A percentile compares a stretch with the other conserved stretches of the same genome.
Evolutionary conservation across 2,888 invertebrate genomes (phyloP).

Genomic region (Biston betularia): DNA sequence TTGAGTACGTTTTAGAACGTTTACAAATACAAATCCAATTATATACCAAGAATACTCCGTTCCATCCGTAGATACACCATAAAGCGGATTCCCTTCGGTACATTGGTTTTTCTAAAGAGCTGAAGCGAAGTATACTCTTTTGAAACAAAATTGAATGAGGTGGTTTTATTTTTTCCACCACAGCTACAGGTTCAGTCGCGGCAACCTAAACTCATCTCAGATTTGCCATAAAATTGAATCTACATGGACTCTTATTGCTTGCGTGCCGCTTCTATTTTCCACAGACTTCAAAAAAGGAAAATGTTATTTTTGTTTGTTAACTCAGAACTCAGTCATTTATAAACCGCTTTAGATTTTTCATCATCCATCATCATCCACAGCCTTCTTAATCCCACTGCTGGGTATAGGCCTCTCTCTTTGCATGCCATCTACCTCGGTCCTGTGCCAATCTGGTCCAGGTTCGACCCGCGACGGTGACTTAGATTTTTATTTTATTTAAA

Average conservation of each 20-base stretch:
- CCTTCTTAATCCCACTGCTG: too few relatives aligned
- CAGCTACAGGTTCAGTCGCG: slow-evolving; percentile 28
- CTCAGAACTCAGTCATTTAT: too few relatives aligned
- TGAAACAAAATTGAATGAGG: slow-evolving; percentile 36
- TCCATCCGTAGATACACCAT: slow-evolving; percentile 20
- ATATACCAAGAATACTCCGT: slow-evolving; percentile 27
- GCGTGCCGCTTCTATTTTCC: background rate
- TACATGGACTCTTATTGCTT: background rate
- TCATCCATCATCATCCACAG: too few relatives aligned
- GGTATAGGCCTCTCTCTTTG: too few relatives aligned
- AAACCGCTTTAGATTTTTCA: too few relatives aligned
- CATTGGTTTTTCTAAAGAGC: slow-evolving; percentile 40
- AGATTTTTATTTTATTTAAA: too few relatives aligned
- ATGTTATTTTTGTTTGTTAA: too few relatives aligned
- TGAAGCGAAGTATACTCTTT: slow-evolving; percentile 33
- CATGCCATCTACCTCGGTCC: too few relatives aligned
- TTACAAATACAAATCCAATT: slow-evolving; percentile 21
- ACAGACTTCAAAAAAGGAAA: background rate
- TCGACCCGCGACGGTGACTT: too few relatives aligned
- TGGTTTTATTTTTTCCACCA: slow-evolving; percentile 29
- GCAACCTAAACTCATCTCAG: slow-evolving; percentile 18
- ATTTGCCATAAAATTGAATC: slow-evolving; percentile 17
- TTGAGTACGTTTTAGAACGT: background rate
- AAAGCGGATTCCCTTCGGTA: slow-evolving; percentile 34
- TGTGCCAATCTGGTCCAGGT: too few relatives aligned